These are phyloP conservation scores for Menidia beryllina DNA, from an alignment of 2,113 vertebrate species.

Conservation along the genomic window DNA sequence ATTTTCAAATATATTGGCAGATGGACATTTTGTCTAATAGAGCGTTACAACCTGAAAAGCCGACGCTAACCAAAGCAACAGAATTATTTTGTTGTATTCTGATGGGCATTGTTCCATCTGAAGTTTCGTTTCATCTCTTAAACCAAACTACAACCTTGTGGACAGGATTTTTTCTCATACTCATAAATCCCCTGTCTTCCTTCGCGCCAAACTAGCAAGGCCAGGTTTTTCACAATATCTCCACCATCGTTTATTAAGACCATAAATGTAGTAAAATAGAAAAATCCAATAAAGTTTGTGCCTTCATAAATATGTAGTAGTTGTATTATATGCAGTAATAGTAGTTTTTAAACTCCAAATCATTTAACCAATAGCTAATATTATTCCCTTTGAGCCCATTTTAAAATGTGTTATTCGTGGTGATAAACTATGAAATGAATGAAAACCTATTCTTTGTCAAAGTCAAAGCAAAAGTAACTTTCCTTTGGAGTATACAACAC, in stretches of 20 bases:
- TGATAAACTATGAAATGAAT: too few species aligned
- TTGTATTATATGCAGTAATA: too few species aligned
- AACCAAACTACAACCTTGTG: conserved; percentile 23
- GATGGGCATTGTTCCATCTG: conserved; percentile 37
- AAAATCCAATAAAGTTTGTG: too few species aligned
- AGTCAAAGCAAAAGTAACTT: background rate
- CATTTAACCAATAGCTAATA: too few species aligned
- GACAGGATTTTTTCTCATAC: conserved; percentile 3
- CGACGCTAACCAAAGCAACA: conserved; percentile 71
- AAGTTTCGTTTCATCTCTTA: conserved; percentile 35
- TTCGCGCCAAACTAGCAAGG: conserved; percentile 12
- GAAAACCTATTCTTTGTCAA: too few species aligned
- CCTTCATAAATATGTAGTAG: too few species aligned
- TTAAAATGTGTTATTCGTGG: too few species aligned
- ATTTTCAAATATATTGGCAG: conserved; percentile 90
- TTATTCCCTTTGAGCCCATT: too few species aligned
- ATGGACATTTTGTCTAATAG: conserved; percentile 90
- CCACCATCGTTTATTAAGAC: too few species aligned
- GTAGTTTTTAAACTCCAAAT: too few species aligned
- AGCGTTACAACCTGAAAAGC: conserved; percentile 80
- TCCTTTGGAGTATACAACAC: background rate
- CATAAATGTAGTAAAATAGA: too few species aligned
- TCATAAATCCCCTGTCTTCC: conserved; percentile 15
- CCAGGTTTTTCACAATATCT: too few species aligned
- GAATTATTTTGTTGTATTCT: conserved; percentile 54